These are phyloP conservation scores for Hyposoter dolosus DNA, from an alignment of 2,888 invertebrate genomes.

Conservation along the genomic window DNA sequence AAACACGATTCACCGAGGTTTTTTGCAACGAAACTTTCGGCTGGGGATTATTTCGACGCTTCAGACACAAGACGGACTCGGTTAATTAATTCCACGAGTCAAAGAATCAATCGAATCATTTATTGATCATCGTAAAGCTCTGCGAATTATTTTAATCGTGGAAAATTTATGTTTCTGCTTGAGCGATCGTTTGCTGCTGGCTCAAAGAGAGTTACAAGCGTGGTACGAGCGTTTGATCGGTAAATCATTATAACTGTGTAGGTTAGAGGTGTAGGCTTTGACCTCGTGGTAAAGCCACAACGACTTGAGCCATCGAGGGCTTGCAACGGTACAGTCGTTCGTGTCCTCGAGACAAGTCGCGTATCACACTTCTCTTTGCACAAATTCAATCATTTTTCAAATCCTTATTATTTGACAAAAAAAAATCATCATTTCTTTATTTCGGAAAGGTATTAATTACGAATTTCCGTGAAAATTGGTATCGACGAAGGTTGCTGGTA, in stretches of 20 bases:
- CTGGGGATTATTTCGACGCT: not conserved
- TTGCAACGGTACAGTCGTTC: not conserved
- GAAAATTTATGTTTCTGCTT: not conserved
- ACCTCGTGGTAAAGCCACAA: conserved; percentile 22
- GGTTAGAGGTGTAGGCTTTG: conserved; percentile 9
- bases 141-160: conserved; percentile 1
- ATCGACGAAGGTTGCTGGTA: not conserved
- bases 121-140: not conserved
- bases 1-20: not conserved
- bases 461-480: not conserved
- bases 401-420: not conserved
- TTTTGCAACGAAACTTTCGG: not conserved
- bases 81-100: not conserved
- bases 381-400: not conserved
- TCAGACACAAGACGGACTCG: not conserved
- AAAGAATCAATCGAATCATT: not conserved
- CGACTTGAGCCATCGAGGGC: conserved; percentile 9
- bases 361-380: not conserved
- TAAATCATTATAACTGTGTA: conserved; percentile 23
- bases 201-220: not conserved
- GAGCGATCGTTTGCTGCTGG: not conserved
- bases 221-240: conserved; percentile 6
- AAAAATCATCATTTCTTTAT: not conserved
- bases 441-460: not conserved
- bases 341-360: not conserved